Conservation (phyloP, 1,140 invertebrate genomes). For the Leptinotarsa texana region DNA sequence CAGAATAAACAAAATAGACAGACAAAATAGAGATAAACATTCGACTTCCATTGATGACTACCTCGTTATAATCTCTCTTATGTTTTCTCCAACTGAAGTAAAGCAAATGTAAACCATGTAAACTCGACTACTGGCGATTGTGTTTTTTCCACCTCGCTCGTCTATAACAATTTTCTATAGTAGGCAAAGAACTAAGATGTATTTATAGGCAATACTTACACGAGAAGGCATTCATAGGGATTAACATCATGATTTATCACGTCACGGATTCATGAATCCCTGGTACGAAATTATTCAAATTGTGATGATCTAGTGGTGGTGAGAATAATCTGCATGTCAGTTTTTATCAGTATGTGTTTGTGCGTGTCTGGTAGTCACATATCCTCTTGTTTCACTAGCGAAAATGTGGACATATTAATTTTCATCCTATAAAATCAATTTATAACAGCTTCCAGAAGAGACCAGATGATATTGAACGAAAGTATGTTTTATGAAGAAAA, state of each 20-base stretch:
- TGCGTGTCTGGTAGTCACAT: no score
- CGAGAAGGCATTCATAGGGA: not conserved
- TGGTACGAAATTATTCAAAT: constrained; percentile 8
- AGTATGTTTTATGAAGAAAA: no score
- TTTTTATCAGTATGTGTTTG: no score
- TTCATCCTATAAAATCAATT: no score
- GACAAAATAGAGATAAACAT: constrained; percentile 47
- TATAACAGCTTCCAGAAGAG: no score
- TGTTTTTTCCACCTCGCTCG: constrained; percentile 21
- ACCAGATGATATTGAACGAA: no score
- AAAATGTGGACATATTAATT: no score
- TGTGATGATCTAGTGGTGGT: constrained; percentile 5
- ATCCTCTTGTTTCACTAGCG: no score
- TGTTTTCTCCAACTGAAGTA: constrained; percentile 42
- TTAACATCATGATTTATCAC: constrained; percentile 13
- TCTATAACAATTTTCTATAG: constrained; percentile 26
- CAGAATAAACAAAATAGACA: no score
- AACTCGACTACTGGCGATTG: constrained; percentile 22
- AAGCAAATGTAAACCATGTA: not conserved
- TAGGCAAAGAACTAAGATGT: constrained; percentile 21
- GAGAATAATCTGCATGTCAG: not conserved
- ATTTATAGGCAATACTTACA: constrained; percentile 22
- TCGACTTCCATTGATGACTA: constrained; percentile 25
- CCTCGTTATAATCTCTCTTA: constrained; percentile 43
- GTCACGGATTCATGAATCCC: constrained; percentile 12